Evolutionary conservation across 2,797 vertebrate species (phyloP), one percentile per base, ranked within the genome.

Genomic region (Chelonia mydas): DNA sequence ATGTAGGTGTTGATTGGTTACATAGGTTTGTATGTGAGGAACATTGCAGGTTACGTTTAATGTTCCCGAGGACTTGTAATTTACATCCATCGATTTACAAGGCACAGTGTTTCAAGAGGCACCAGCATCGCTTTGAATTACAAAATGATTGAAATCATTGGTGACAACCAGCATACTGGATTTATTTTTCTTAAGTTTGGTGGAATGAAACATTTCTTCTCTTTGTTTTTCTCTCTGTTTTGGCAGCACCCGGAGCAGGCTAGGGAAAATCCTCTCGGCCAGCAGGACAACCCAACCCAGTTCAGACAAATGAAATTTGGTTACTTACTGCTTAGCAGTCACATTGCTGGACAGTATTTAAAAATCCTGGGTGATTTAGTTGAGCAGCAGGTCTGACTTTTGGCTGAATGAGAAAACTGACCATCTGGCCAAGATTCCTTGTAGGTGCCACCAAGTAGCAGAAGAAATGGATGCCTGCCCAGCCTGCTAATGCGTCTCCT

Each of bases 121-220:
- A 3, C 50, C 33, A 3, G 89, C 9, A 0, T 89, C 1, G 0
- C 83, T 2, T 0, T 51, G 47, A 81, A 25, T 49, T 65, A 81
- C 91, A 45, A 45, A 78, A 77, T 6, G 55, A 65, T 91, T 23
- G 85, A 86, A 95, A 91, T 88, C 41, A 0, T 7, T 37, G 90
- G 37, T 57, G 97, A 50, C 94, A 65, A 90, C 5, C 2, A 50
- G 12, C 2, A 45, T 3, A 90, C 51, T 49, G 41, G 78, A 95
- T 68, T 96, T 59, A 23, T 95, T 95, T 96, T 81, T 19, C 86
- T 83, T n/a, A 16, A 53, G 54, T 94, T 95, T 86, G 80, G 91
- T 54, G 79, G 51, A 93, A 91, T 68, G 53, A 96, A 90, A 86
- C 0, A 0, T 84, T 92, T 65, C 49, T 94, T 87, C 54, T 31